Evolutionary conservation across 2,888 invertebrate genomes (phyloP), one percentile per base, ranked within the genome.

Genomic region (Drosophila fungiperda): DNA sequence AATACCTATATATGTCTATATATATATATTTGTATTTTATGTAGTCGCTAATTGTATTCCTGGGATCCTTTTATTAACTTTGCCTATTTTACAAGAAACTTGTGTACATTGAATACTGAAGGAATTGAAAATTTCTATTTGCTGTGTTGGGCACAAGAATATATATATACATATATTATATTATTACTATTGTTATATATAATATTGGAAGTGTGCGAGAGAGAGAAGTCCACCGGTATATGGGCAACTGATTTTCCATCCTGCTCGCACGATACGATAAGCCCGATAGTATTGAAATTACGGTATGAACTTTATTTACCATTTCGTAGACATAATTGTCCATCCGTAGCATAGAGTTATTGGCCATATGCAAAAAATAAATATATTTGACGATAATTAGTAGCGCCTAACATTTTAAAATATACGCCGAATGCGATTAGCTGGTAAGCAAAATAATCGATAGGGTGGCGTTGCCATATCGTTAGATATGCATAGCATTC

Each of bases 1-100:
- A 8, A 49, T 11, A 26, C 9, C 26, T 12, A 36, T 17, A 23
- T 0, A 42, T 42, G 20, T 20, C 8, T 17, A 38, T 52, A 15
- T 33, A 29, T 33, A 29, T 17, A 32, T 20, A 15, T 35, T 2
- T 17, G 36, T 20, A 17, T 23, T 23, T 17, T 49, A 36, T 11
- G 15, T 53, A 53, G 53, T 17, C 54, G 35, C 11, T 26, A 38
- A n/a, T 26, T 55, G 35, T 54, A 17, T 26, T 36, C 26, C 11
- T 54, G 20, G n/a, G 23, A 55, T 35, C 20, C 23, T 55, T 55
- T 55, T 38, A 55, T 55, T 55, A 12, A 38, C 35, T 53, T 36
- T 54, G 17, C 17, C 23, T 53, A 53, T 38, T 26, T 55, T 55
- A 38, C 26, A 38, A 38, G 26, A n/a, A 38, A 55, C 38, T 38